phyloP scores from a whole-genome alignment of 2,888 invertebrate genomes.

The Cephus runcator region DNA sequence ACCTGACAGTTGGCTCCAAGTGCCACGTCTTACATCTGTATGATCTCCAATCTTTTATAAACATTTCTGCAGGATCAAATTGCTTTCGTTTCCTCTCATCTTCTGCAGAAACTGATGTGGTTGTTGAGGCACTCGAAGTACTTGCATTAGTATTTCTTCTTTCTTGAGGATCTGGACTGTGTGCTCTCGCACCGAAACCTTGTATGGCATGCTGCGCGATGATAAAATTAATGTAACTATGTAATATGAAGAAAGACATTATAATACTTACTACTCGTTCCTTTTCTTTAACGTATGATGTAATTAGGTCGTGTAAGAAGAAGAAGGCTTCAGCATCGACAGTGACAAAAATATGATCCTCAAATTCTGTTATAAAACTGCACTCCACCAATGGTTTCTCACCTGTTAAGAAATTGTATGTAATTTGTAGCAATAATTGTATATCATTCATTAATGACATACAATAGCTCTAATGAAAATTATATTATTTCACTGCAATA shows the following conservation, averaged over 20 bases:
- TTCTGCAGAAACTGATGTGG: conserved; percentile 44
- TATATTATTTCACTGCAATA: background rate
- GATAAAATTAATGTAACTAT: background rate
- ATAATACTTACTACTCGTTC: conserved; percentile 77
- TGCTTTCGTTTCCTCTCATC: conserved; percentile 63
- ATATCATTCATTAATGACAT: background rate
- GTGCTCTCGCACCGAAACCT: conserved; percentile 55
- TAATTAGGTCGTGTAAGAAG: conserved; percentile 96
- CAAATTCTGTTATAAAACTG: conserved; percentile 98
- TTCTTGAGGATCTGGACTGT: conserved; percentile 63
- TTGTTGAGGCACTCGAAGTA: conserved; percentile 36
- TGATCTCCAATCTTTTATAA: conserved; percentile 87
- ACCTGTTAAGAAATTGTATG: conserved; percentile 64
- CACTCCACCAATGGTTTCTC: conserved; percentile 92
- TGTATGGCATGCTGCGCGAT: conserved; percentile 42
- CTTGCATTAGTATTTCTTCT: conserved; percentile 40
- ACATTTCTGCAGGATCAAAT: conserved; percentile 70
- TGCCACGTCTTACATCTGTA: conserved; percentile 97
- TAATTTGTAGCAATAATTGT: background rate
- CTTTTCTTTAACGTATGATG: conserved; percentile 94
- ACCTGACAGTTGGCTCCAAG: conserved; percentile 91
- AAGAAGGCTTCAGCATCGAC: conserved; percentile 98
- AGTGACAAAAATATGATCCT: conserved; percentile 97
- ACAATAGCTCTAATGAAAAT: background rate
- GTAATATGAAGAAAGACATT: conserved; percentile 5